Percentiles rank a stretch among this genome's conserved stretches.
phyloP scores from a whole-genome alignment of 2,888 invertebrate genomes.

The Lasius platythorax region DNA sequence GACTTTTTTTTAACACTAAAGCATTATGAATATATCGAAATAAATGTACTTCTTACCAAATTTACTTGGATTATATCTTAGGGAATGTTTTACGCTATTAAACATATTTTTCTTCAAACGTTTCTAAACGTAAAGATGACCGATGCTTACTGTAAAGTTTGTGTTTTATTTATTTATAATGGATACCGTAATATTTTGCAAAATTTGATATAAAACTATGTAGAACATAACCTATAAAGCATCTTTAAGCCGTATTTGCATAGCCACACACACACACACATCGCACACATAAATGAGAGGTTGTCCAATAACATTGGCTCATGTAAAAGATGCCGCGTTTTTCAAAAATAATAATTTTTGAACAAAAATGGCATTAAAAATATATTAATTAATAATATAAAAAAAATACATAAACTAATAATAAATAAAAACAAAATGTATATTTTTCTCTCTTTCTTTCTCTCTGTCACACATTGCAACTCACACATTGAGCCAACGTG shows the following conservation, averaged over 20 bases:
- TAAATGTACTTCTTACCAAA: slow-evolving; percentile 55
- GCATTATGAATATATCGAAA: neutral
- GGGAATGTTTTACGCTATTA: slow-evolving; percentile 36
- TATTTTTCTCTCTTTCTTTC: neutral
- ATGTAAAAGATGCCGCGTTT: neutral
- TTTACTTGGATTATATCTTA: slow-evolving; percentile 55
- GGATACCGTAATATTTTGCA: neutral
- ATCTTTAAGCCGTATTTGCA: slow-evolving; percentile 5
- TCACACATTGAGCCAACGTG: neutral
- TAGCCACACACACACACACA: neutral
- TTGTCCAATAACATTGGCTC: neutral
- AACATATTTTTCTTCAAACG: slow-evolving; percentile 54
- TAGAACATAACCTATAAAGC: slow-evolving; percentile 28
- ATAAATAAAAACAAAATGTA: neutral
- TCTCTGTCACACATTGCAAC: neutral
- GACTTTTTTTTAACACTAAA: neutral
- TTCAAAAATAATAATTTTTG: neutral
- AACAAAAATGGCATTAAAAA: neutral
- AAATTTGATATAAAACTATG: neutral
- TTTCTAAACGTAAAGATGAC: neutral
- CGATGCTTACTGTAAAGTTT: neutral
- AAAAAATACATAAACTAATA: neutral
- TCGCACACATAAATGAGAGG: neutral
- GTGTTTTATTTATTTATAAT: neutral
- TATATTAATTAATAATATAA: neutral